Conservation (phyloP, 1,140 invertebrate species). For the Drosophila guanche region DNA sequence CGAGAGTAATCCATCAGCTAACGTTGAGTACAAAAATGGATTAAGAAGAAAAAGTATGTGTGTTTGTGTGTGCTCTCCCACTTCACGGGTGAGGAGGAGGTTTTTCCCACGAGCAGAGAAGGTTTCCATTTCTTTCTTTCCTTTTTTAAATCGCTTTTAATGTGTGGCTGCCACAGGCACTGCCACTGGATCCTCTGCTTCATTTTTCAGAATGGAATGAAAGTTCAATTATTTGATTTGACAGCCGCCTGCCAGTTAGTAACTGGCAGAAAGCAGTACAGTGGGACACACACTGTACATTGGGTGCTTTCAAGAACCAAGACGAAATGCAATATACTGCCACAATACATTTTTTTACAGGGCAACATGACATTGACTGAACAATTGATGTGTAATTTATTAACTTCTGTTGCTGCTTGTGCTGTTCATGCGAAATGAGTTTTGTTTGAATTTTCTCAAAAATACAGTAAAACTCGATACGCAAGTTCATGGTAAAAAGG, state of each 20-base stretch:
- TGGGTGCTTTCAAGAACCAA: conserved; percentile 14
- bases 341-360: conserved; percentile 56
- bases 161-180: conserved; percentile 52
- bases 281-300: conserved; percentile 1
- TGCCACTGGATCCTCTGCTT: conserved; percentile 39
- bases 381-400: conserved; percentile 75
- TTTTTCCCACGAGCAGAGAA: neutral
- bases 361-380: conserved; percentile 61
- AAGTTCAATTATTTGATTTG: conserved; percentile 81
- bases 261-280: conserved; percentile 23
- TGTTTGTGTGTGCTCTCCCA: conserved; percentile 28
- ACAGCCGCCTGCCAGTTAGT: conserved; percentile 51
- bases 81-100: neutral
- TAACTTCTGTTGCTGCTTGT: conserved; percentile 31
- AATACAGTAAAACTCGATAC: conserved; percentile 26
- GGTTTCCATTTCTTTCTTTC: conserved; percentile 47
- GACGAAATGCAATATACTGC: conserved; percentile 25
- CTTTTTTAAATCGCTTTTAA: conserved; percentile 69
- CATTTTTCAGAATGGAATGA: conserved; percentile 79
- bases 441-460: conserved; percentile 16
- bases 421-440: conserved; percentile 35
- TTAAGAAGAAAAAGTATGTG: conserved; percentile 58
- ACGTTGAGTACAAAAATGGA: conserved; percentile 75
- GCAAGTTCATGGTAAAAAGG: neutral
- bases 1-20: conserved; percentile 77